These are phyloP conservation scores for Strix occidentalis DNA, from an alignment of 2,797 vertebrate species.

Conservation along the genomic window DNA sequence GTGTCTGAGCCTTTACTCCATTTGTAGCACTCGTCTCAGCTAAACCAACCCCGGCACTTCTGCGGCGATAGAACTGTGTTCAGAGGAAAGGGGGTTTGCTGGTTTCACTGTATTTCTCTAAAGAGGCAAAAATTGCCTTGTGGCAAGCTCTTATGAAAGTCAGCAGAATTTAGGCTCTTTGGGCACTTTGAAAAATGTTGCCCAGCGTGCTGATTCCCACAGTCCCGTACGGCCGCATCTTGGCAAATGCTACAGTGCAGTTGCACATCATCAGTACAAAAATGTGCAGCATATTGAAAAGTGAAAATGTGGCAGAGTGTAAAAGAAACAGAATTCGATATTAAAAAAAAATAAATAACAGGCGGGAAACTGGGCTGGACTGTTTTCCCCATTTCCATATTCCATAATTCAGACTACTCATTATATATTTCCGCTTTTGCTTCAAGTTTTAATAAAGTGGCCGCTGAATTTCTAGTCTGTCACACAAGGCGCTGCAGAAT, in stretches of 20 bases:
- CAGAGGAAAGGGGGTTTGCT: neutral
- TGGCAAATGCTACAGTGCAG: neutral
- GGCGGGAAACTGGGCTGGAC: neutral
- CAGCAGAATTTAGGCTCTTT: constrained; percentile 2
- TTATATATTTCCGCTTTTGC: neutral
- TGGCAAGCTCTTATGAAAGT: neutral
- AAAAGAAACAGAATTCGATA: neutral
- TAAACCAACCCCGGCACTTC: neutral
- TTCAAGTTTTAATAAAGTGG: neutral
- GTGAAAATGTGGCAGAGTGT: neutral
- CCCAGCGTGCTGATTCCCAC: neutral
- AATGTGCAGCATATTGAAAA: neutral
- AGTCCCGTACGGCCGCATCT: neutral
- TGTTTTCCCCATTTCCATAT: constrained; percentile 10
- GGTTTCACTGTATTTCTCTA: neutral
- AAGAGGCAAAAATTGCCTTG: neutral
- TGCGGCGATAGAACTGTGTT: neutral
- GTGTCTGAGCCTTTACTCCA: neutral
- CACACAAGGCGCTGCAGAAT: neutral
- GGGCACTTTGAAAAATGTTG: neutral
- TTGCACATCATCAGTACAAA: neutral
- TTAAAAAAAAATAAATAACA: neutral
- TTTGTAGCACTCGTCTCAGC: neutral
- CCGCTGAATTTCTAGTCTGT: neutral
- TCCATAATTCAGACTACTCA: neutral